phyloP scores from a whole-genome alignment of 1,140 invertebrate species.

The Helicoverpa zea region DNA sequence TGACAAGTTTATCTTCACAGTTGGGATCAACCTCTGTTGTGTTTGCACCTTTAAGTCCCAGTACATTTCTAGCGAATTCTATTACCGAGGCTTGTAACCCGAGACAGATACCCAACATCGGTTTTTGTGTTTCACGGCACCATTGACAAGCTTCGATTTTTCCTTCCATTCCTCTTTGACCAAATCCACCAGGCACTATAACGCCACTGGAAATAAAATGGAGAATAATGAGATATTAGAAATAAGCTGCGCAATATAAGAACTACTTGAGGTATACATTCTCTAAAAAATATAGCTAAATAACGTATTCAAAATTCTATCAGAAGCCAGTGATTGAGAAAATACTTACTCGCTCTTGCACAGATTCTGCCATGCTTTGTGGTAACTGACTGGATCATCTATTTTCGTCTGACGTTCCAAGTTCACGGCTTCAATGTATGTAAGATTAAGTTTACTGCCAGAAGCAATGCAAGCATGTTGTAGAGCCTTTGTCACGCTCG shows the following conservation, averaged over 20 bases:
- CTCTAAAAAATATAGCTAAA: neutral
- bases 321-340: too few relatives aligned
- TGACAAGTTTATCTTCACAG: constrained; percentile 93
- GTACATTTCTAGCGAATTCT: constrained; percentile 97
- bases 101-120: constrained; percentile 98
- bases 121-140: constrained; percentile 96
- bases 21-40: constrained; percentile 94
- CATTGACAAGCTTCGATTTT: constrained; percentile 98
- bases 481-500: constrained; percentile 98
- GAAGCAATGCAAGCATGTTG: constrained; percentile 96
- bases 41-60: constrained; percentile 93
- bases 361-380: constrained; percentile 97
- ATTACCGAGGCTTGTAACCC: constrained; percentile 99
- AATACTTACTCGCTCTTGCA: constrained; percentile 94
- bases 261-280: too few relatives aligned
- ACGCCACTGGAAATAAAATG: constrained; percentile 90
- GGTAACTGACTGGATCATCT: constrained; percentile 94
- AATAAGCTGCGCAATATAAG: too few relatives aligned
- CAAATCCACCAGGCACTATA: constrained; percentile 99
- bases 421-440: constrained; percentile 97
- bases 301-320: neutral
- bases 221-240: too few relatives aligned
- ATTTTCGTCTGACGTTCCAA: constrained; percentile 92
- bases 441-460: constrained; percentile 94
- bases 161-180: constrained; percentile 97